Evolutionary conservation across 23 tunicate genomes (phyloP).

Genomic region (Styela clava): DNA sequence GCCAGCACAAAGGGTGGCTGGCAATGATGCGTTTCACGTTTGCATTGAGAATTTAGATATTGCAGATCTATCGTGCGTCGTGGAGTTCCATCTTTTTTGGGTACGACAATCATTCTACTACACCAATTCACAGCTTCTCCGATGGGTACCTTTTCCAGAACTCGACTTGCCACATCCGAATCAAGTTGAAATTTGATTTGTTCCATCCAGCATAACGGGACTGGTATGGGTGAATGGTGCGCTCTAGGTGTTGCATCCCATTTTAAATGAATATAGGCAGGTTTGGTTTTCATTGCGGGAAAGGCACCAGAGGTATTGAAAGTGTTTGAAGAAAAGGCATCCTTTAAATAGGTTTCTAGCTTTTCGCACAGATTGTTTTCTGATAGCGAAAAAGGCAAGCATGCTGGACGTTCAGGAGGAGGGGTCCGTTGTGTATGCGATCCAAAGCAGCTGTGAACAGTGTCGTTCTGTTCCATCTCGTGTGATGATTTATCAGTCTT

Average conservation of each 20-base stretch:
- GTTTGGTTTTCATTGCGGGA: constrained; percentile 15
- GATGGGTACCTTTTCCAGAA: neutral
- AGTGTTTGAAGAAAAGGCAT: neutral
- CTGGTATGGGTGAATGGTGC: constrained; percentile 6
- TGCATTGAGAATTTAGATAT: neutral
- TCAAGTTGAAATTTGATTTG: constrained; percentile 19
- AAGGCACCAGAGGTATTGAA: neutral
- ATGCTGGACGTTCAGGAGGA: neutral
- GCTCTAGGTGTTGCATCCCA: constrained; percentile 18
- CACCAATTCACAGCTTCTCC: constrained; percentile 7
- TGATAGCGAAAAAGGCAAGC: neutral
- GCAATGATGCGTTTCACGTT: neutral
- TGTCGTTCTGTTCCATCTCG: neutral
- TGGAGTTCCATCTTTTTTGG: constrained; percentile 37
- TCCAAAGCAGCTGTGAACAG: neutral
- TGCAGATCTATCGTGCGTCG: constrained; percentile 21
- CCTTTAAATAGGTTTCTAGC: neutral
- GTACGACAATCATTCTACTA: constrained; percentile 27
- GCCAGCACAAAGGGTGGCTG: constrained; percentile 19
- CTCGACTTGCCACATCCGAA: neutral
- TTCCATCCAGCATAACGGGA: constrained; percentile 32
- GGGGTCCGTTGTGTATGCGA: neutral
- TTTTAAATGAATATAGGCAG: constrained; percentile 22
- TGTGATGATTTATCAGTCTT: neutral
- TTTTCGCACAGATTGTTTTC: neutral